Evolutionary conservation across 2,888 invertebrate species (phyloP), one percentile per base, ranked within the genome.

Genomic region (Sipha maydis): DNA sequence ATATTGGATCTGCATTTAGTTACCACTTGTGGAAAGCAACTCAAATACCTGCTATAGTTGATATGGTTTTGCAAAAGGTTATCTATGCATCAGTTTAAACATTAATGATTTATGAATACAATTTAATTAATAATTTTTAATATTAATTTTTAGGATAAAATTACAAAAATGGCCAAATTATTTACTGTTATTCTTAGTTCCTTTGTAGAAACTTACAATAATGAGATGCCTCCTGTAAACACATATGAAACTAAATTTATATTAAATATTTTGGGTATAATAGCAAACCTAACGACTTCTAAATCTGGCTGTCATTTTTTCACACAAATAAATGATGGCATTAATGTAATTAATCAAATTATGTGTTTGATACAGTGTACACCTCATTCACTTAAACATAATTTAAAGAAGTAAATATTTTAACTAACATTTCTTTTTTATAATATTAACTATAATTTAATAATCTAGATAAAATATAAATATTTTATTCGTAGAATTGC

Each of bases 221-320:
- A 34, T 11, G n/a, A 69, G 0, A 85, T 85, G 67, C 69, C 85
- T 54, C 69, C 85, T 9, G 34, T 71, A 54, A 54, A 78, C 78
- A 54, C 67, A 34, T 34, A 19, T 34, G 78, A 85, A 69, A 78
- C 69, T 25, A 69, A 78, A 34, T 85, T 85, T 78, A 48, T 85
- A 19, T 78, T 85, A n/a, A 54, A 54, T 34, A 85, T 85, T 34
- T 48, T 85, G 11, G 78, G 69, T 25, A 78, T 78, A 69, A 5
- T 78, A 78, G 85, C 78, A 21, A 85, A 85, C 1, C 34, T 85
- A 78, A 78, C 85, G 28, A 85, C 69, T 9, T 78, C 48, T 31
- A n/a, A 54, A 78, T 31, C n/a, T 17, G 85, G 85, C 25, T 34
- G 85, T 77, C n/a, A 85, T 19, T 85, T 85, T 78, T 85, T 85